Evolutionary conservation across 2,888 invertebrate genomes (phyloP), one percentile per base, ranked within the genome.

Genomic region (Pseudoips prasinana): DNA sequence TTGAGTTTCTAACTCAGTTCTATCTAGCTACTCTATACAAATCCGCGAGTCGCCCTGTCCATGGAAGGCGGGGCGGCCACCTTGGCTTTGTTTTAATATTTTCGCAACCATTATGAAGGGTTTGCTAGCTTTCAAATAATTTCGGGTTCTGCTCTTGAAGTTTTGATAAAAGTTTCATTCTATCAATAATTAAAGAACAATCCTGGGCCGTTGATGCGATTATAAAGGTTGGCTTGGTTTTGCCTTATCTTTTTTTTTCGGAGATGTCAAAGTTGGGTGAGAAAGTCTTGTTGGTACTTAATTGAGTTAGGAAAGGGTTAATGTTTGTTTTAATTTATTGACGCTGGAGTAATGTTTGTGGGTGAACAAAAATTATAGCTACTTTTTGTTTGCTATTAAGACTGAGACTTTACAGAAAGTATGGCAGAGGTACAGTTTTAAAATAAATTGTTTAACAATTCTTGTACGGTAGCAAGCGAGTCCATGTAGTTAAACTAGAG

Each of bases 11-110:
- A n/a, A n/a, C n/a, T n/a, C n/a, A n/a, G n/a, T n/a, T n/a, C n/a
- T n/a, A n/a, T n/a, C n/a, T n/a, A n/a, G 2, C 80, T 66, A 32
- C 86, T 82, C 83, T 49, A 58, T 53, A 56, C 1, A 39, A 6
- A 19, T 35, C 49, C 65, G 43, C 40, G 38, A 65, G 67, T 65
- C 63, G 65, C 60, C 66, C 66, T 76, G 84, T 84, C 84, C 80
- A 71, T 56, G 58, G 72, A 62, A 72, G 76, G 75, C 75, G 81
- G 82, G 84, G 83, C 63, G 73, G 80, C 71, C 78, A 86, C 86
- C 86, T 87, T 73, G 82, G 81, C 87, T 88, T 88, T 88, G 88
- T 88, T 88, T 88, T 88, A 88, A 88, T 88, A 88, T 88, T 88
- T 88, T 88, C 88, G 73, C 82, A 81, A 79, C 82, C 87, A 84